These are phyloP conservation scores for Ptilorrhoa leucosticta DNA, from an alignment of 2,113 vertebrate genomes.

Conservation along the genomic window DNA sequence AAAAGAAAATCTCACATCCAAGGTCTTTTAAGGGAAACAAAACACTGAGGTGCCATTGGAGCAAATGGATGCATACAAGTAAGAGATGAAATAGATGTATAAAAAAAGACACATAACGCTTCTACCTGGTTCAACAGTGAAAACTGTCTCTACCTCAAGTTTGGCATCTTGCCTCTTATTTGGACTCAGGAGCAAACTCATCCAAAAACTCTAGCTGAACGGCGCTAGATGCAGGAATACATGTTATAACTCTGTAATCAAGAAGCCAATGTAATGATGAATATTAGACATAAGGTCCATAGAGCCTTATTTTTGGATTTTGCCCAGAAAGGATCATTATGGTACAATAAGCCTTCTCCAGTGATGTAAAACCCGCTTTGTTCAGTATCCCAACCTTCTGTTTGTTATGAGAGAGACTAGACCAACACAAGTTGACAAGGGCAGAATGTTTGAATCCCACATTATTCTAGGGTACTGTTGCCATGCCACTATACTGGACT, in stretches of 20 bases:
- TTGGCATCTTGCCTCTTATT: not conserved
- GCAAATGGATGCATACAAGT: not conserved
- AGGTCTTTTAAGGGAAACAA: slow-evolving; percentile 14
- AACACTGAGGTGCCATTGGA: not conserved
- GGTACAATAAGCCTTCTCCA: not conserved
- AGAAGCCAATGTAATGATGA: not conserved
- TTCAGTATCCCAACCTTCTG: not conserved
- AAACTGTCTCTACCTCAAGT: not conserved
- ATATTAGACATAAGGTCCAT: not conserved
- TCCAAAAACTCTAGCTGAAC: not conserved
- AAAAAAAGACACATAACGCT: not conserved
- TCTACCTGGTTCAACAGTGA: fast-evolving
- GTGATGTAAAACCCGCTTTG: not conserved
- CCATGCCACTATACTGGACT: not conserved
- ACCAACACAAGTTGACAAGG: not conserved
- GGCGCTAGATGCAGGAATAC: not conserved
- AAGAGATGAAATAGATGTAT: not conserved
- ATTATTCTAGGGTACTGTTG: not conserved
- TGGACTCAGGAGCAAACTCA: not conserved
- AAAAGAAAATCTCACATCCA: not conserved
- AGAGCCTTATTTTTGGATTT: not conserved
- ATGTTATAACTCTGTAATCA: not conserved
- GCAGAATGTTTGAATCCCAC: not conserved
- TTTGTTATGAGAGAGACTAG: not conserved
- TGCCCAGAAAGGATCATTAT: not conserved